Conservation (phyloP, 92 coral and sea anemone genomes). For the Phenganax subtilis region DNA sequence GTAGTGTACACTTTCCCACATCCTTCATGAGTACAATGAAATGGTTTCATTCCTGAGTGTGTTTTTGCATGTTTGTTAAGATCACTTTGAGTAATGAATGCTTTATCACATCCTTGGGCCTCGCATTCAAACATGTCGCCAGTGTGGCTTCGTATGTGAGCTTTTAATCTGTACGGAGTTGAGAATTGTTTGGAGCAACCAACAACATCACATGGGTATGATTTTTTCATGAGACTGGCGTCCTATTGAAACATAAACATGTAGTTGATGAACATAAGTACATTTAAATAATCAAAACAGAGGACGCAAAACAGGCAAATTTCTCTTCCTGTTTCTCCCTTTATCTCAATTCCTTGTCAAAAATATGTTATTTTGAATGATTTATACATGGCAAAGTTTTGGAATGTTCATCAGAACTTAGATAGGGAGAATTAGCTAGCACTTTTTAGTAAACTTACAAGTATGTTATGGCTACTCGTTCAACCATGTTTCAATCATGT, state of each 20-base stretch:
- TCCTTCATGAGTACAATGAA: constrained; percentile 77
- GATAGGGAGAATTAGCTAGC: no score
- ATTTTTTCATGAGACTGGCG: constrained; percentile 64
- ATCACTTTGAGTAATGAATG: constrained; percentile 96
- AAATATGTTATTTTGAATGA: no score
- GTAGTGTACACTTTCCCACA: constrained; percentile 97
- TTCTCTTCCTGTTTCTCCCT: no score
- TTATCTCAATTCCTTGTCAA: no score
- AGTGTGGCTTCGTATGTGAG: constrained; percentile 95
- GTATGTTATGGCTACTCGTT: no score
- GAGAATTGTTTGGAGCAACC: constrained; percentile 97
- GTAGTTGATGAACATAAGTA: no score
- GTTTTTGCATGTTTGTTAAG: constrained; percentile 91
- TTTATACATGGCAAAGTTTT: no score
- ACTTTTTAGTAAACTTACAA: no score
- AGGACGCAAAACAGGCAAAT: no score
- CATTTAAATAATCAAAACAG: no score
- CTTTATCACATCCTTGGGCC: constrained; percentile 76
- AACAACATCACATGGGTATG: constrained; percentile 86
- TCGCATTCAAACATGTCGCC: constrained; percentile 98
- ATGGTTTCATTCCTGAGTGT: constrained; percentile 94
- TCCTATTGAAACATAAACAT: constrained; percentile 21
- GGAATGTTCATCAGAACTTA: no score
- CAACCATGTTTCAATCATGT: no score
- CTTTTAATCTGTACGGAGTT: constrained; percentile 91